phyloP scores from a whole-genome alignment of 1,140 invertebrate species.

The Armadillidium nasatum region DNA sequence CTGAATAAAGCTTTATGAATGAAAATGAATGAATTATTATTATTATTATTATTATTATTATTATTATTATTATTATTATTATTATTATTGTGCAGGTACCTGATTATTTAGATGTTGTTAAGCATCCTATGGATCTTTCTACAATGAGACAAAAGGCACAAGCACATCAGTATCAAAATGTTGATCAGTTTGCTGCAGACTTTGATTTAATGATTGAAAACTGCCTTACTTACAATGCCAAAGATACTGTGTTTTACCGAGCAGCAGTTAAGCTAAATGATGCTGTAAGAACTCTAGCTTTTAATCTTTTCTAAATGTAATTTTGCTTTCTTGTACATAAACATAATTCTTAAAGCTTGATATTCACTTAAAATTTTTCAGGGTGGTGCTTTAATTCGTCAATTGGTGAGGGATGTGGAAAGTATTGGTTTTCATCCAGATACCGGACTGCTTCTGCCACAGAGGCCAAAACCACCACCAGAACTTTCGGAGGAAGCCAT shows the following conservation, averaged over 20 bases:
- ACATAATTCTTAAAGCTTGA: background rate
- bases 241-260: conserved; percentile 75
- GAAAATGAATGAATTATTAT: too few species aligned
- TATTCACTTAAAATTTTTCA: conserved; percentile 42
- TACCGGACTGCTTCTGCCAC: conserved; percentile 52
- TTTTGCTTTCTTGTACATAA: conserved; percentile 19
- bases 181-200: conserved; percentile 78
- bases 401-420: conserved; percentile 64
- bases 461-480: conserved; percentile 42
- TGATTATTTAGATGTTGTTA: conserved; percentile 87
- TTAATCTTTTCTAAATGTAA: conserved; percentile 3
- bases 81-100: conserved; percentile 59
- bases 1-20: too few species aligned
- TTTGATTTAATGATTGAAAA: conserved; percentile 92
- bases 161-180: conserved; percentile 65
- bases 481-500: conserved; percentile 37
- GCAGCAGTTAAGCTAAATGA: conserved; percentile 57
- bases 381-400: conserved; percentile 68
- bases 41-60: too few species aligned
- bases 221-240: conserved; percentile 90
- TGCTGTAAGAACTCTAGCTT: conserved; percentile 29
- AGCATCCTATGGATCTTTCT: conserved; percentile 91
- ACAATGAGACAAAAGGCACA: conserved; percentile 83
- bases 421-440: conserved; percentile 58
- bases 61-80: too few species aligned